Evolutionary conservation across 1,140 invertebrate species (phyloP), one percentile per base, ranked within the genome.

Genomic region (Helicorthomorpha holstii): DNA sequence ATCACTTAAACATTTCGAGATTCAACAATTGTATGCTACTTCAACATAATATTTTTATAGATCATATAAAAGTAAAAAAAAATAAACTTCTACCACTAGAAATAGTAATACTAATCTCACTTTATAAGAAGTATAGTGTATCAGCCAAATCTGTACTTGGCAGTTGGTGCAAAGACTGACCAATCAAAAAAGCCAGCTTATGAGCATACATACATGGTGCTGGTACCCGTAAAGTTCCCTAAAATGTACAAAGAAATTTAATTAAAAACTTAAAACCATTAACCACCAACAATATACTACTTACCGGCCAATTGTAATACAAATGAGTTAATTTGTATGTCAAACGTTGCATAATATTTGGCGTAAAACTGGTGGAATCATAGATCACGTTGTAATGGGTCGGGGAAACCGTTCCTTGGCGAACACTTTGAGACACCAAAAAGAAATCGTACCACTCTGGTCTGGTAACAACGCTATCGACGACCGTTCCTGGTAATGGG

Each of bases 381-480:
- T 74, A 64, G 1, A 91, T 71, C 0, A 91, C 75, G 57, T 83
- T 85, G 61, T 88, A 92, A 24, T 76, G 75, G 0, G 85, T 87
- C 0, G 87, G 87, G 1, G 78, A 71, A 0, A 91, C 85, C 0
- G 88, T 87, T 0, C 85, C 84, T 56, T 89, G 81, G 0, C 68
- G 64, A 0, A 86, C 81, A 48, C 73, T 72, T 62, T 93, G 87
- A 0, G 79, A 78, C 0, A 91, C 77, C 2, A 91, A 60, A 59
- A 76, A 90, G 61, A 88, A 92, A 58, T 92, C 88, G 50, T 82
- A 75, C 74, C 69, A 75, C 34, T 90, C 77, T 0, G 82, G 83
- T 51, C 81, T 64, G 0, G 90, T 96, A 1, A 95, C 75, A 16
- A 79, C 73, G 56, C 85, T 80, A 65, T 96, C 91, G 0, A 90